Percentiles rank a stretch among this genome's conserved stretches.
Conservation (phyloP, 2,797 vertebrate species). For the Myripristis jacobus region DNA sequence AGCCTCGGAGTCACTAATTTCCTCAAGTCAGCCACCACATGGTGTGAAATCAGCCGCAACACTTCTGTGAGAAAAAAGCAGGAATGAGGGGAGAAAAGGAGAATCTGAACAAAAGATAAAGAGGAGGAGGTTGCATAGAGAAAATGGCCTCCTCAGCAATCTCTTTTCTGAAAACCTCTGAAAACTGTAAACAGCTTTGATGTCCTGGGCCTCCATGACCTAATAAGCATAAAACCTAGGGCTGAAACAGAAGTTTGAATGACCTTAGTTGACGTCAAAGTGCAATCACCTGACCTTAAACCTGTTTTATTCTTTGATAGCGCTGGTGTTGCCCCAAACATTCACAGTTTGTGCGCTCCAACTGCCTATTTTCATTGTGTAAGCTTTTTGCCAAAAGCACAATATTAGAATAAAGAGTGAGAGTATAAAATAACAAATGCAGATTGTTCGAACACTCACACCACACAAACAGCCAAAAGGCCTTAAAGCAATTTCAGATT, state of each 20-base stretch:
- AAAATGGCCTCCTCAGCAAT: constrained; percentile 42
- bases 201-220: neutral
- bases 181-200: constrained; percentile 14
- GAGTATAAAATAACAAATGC: neutral
- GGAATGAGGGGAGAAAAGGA: neutral
- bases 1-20: constrained; percentile 60
- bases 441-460: neutral
- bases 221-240: neutral
- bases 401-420: neutral
- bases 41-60: constrained; percentile 25
- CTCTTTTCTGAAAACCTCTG: constrained; percentile 23
- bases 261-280: constrained; percentile 62
- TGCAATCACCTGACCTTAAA: constrained; percentile 44
- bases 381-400: constrained; percentile 1
- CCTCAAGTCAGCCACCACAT: constrained; percentile 39
- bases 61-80: constrained; percentile 22
- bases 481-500: neutral
- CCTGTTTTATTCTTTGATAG: neutral
- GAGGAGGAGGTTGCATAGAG: constrained; percentile 22
- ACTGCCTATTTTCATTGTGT: constrained; percentile 7
- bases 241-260: constrained; percentile 36
- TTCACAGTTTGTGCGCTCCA: constrained; percentile 1
- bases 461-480: neutral
- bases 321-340: constrained; percentile 8
- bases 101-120: neutral